These are phyloP conservation scores for Chaetophractus vellerosus DNA, from an alignment of 2,797 vertebrate species.

Conservation along the genomic window DNA sequence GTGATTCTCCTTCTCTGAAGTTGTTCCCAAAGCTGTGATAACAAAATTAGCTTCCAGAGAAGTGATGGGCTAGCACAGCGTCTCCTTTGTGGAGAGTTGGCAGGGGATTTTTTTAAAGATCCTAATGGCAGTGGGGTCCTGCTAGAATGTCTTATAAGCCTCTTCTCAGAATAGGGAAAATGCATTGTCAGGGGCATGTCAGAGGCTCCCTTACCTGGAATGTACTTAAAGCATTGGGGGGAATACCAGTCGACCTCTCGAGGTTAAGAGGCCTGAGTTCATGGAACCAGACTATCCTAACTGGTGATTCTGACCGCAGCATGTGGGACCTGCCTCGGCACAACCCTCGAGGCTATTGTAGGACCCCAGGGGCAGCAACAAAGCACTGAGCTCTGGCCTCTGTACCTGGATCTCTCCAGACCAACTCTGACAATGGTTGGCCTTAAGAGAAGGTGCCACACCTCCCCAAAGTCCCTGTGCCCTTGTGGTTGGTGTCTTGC, in stretches of 20 bases:
- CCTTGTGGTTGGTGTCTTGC: slow-evolving; percentile 51
- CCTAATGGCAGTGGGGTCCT: neutral
- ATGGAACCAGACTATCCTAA: neutral
- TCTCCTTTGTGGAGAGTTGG: neutral
- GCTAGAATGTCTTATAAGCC: neutral
- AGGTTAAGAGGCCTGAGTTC: neutral
- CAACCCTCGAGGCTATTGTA: neutral
- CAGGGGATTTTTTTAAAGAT: neutral
- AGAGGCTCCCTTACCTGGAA: neutral
- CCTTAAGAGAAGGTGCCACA: neutral
- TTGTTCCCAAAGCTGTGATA: neutral
- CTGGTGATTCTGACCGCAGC: neutral
- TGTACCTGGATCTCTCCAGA: neutral
- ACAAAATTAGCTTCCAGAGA: neutral
- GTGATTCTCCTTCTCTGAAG: slow-evolving; percentile 18
- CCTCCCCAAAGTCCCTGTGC: neutral
- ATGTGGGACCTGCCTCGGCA: neutral
- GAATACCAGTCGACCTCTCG: neutral
- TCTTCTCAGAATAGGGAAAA: neutral
- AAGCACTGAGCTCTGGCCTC: neutral
- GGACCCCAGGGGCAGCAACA: neutral
- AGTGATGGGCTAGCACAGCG: neutral
- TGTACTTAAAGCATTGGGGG: neutral
- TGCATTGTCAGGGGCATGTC: neutral
- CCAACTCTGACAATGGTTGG: neutral